phyloP scores from a whole-genome alignment of 2,888 invertebrate species.

The Nomada ruficornis region DNA sequence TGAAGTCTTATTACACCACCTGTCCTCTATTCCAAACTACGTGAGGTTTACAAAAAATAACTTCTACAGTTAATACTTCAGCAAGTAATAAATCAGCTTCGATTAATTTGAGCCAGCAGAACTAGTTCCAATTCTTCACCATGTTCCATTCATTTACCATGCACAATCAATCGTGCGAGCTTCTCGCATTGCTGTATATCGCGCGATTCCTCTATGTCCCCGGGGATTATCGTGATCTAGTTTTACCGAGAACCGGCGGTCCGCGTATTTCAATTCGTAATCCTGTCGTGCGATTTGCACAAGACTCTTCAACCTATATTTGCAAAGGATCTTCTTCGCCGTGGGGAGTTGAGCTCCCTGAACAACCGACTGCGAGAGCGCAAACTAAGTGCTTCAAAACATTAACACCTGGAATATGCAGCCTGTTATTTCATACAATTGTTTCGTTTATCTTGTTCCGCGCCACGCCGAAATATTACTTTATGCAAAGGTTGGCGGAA shows the following conservation, averaged over 20 bases:
- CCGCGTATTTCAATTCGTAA: slow-evolving; percentile 63
- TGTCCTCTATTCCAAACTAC: too few relatives aligned
- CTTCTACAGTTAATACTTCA: too few relatives aligned
- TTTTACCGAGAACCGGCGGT: slow-evolving; percentile 26
- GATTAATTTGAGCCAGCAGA: neutral
- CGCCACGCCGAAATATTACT: slow-evolving; percentile 22
- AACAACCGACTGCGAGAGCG: slow-evolving; percentile 7
- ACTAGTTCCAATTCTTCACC: slow-evolving; percentile 1
- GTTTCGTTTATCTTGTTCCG: slow-evolving; percentile 22
- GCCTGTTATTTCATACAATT: slow-evolving; percentile 26
- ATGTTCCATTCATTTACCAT: neutral
- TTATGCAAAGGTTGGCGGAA: neutral
- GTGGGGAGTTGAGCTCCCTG: slow-evolving; percentile 10
- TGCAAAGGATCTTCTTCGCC: slow-evolving; percentile 50
- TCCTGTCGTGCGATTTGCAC: slow-evolving; percentile 62
- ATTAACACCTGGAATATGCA: slow-evolving; percentile 42
- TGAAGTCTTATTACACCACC: too few relatives aligned
- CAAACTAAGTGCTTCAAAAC: slow-evolving; percentile 38
- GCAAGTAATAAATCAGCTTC: neutral
- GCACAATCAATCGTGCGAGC: slow-evolving; percentile 3
- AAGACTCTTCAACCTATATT: slow-evolving; percentile 34
- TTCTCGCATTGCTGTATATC: slow-evolving; percentile 3
- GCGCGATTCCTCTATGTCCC: neutral
- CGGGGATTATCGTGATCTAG: slow-evolving; percentile 18
- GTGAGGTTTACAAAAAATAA: too few relatives aligned